A percentile compares a stretch with the other conserved stretches of the same genome.
These are phyloP conservation scores for Ovis canadensis DNA, from an alignment of 2,113 vertebrate genomes.

Conservation along the genomic window DNA sequence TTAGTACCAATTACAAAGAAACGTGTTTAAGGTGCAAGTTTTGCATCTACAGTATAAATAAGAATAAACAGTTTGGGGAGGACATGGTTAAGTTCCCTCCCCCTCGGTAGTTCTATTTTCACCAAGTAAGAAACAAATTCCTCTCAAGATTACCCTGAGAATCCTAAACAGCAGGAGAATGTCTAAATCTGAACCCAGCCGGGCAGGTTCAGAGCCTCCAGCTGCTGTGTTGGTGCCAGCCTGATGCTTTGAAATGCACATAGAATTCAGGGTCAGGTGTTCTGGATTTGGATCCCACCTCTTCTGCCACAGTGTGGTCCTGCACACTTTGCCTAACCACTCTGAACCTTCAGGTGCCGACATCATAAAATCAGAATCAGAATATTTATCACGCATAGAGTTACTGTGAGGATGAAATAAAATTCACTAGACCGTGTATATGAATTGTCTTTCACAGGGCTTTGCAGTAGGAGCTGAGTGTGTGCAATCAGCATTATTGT, in stretches of 20 bases:
- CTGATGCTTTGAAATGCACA: not conserved
- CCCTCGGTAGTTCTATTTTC: not conserved
- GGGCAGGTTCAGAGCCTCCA: not conserved
- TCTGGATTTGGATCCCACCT: not conserved
- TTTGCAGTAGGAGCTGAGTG: not conserved
- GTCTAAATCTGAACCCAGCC: not conserved
- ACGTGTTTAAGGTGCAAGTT: not conserved
- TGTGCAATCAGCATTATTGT: not conserved
- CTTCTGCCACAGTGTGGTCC: not conserved
- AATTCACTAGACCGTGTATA: not conserved
- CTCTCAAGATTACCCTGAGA: not conserved
- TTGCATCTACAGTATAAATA: not conserved
- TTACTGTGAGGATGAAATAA: not conserved
- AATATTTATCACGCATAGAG: not conserved
- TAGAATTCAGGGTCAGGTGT: not conserved
- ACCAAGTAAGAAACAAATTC: not conserved
- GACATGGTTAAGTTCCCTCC: not conserved
- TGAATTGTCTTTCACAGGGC: not conserved
- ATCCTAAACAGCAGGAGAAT: not conserved
- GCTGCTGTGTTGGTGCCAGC: not conserved
- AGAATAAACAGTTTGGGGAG: not conserved
- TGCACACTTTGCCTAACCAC: not conserved
- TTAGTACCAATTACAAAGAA: not conserved
- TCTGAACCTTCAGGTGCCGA: not conserved
- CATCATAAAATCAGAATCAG: not conserved